Evolutionary conservation across 2,113 vertebrate genomes (phyloP), one percentile per base, ranked within the genome.

Genomic region (Calidris pugnax): DNA sequence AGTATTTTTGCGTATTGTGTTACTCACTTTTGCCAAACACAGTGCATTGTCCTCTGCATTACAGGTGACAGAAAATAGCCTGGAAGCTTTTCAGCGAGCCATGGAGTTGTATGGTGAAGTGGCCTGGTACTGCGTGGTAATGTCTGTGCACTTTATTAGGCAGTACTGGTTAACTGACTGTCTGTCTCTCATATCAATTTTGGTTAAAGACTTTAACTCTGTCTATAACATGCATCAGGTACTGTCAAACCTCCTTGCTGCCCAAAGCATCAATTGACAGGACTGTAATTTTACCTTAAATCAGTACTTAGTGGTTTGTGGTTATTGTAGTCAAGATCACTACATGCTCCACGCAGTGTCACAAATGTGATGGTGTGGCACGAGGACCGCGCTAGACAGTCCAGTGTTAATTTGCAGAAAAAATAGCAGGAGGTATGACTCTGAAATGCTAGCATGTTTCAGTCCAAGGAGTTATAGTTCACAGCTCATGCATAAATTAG

Each of bases 221-320:
- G 3, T 45, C 41, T 66, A 11, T 19, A 33, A 20, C 10, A 21
- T 0, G 0, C 0, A 4, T 71, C 56, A 39, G n/a, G 15, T 27
- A 55, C 27, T 68, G 8, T 45, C 24, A 83, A 80, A 37, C 5
- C 3, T 22, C 45, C 7, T 55, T 4, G 3, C 4, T 30, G 32
- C 32, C 33, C 2, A 15, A 9, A 45, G 33, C 27, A 11, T 39
- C 39, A 53, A 55, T 21, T 56, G 28, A 68, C 7, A 68, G 12
- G n/a, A 22, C 14, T 72, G 9, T 59, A 68, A 68, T 59, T 55
- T 64, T 74, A 48, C 24, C 39, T 45, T 39, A 59, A 79, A 68
- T 33, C 41, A 59, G 7, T 15, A 23, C 10, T 18, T 28, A 62
- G 24, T 20, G 10, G 7, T 75, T 51, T 63, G 18, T 10, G 6